Evolutionary conservation across 2,113 vertebrate species (phyloP), one percentile per base, ranked within the genome.

Genomic region (Microcebus griseorufus): DNA sequence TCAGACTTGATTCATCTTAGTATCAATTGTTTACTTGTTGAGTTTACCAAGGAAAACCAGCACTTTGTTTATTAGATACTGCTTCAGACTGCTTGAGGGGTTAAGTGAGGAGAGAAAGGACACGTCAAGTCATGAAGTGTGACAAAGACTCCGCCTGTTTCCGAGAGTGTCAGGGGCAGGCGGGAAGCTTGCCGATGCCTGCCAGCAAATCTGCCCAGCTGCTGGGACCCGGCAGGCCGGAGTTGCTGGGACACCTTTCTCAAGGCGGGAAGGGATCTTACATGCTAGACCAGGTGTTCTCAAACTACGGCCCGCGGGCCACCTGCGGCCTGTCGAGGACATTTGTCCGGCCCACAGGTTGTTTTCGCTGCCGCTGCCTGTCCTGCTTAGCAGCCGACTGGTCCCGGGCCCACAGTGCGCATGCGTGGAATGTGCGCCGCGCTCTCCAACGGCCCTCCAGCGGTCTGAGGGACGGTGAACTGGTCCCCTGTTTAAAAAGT

Each of bases 131-230:
- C 69, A 83, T 48, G 64, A 95, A 93, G 76, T 90, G 29, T 42
- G 72, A 95, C 82, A 51, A 91, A 89, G 93, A 80, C 58, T 78
- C 53, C 67, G 80, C 72, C 81, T 58, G 81, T 79, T 51, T 98
- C 29, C 37, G n/a, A 25, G 67, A 58, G 73, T 32, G 67, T 95
- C 42, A 89, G 4, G 29, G 82, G 39, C 48, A 29, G 75, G 53
- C 69, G 23, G 42, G 27, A 58, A 88, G 39, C 27, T 11, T 18
- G 60, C 48, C 45, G 76, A 58, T 60, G 9, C 72, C 78, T 0
- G 0, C 76, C 64, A 85, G 80, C 67, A 92, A 42, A 34, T 72
- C 73, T 76, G 65, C 17, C 42, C 34, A 34, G 75, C 9, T 90
- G 75, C 90, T 90, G 34, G 82, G 72, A 23, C 25, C 0, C 2